Evolutionary conservation across 2,113 vertebrate genomes (phyloP), one percentile per base, ranked within the genome.

Genomic region (Sebastes fasciatus): DNA sequence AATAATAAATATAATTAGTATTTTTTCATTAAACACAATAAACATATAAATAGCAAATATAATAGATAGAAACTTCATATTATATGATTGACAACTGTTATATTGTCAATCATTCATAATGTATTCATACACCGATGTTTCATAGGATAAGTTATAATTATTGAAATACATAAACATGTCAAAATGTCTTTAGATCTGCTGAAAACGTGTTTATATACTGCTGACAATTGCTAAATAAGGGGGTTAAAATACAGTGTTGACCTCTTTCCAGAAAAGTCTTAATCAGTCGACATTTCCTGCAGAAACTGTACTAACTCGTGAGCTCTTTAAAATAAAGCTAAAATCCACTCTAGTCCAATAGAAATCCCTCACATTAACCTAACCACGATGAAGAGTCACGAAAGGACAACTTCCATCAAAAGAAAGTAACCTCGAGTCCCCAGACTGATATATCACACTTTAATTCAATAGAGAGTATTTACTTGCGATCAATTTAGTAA

Each of bases 391-490:
- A 62, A 83, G 64, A 62, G 42, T 71, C 63, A 80, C 43, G 7
- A 73, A 16, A 48, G 19, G 58, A 78, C 69, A 76, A 13, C 51
- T 71, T 82, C 43, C 42, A 68, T 83, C 78, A 89, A 61, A 80
- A 85, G 64, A 51, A 70, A 52, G 13, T 57, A 86, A 86, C 67
- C 79, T 57, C 0, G 12, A 80, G 55, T 71, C 79, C 62, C 46
- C 34, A 45, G 65, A 76, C 65, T 78, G 49, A 79, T 84, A 64
- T 40, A 86, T 87, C 86, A 77, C 74, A 77, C 71, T 91, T 90
- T 69, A 85, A 88, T 90, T 89, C 84, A 89, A 80, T 66, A 60
- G 51, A 51, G 65, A 80, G 79, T 91, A 87, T 94, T 94, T 92
- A 85, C 75, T 86, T 87, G 83, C 65, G 17, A 84, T 90, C 85